phyloP scores from a whole-genome alignment of 2,797 vertebrate species.

The Siniperca undulata region DNA sequence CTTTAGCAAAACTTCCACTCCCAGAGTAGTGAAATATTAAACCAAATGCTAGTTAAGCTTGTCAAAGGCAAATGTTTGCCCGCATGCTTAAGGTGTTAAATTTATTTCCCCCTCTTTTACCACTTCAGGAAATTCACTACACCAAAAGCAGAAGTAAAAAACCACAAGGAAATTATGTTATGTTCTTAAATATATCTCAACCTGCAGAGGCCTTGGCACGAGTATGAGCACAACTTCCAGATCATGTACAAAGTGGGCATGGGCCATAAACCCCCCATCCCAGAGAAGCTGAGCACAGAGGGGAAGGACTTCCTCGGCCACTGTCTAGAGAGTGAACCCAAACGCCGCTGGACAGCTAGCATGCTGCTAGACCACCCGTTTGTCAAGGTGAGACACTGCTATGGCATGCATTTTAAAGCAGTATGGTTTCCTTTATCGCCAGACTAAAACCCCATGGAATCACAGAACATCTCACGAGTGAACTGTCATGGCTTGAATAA shows the following conservation, averaged over 20 bases:
- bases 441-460: neutral
- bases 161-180: constrained; percentile 13
- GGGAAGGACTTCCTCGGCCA: constrained; percentile 97
- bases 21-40: neutral
- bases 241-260: constrained; percentile 99
- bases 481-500: neutral
- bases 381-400: constrained; percentile 89
- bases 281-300: constrained; percentile 96
- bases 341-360: constrained; percentile 96
- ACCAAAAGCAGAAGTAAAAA: neutral
- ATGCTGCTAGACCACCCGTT: constrained; percentile 98
- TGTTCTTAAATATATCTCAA: constrained; percentile 1
- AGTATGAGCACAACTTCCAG: constrained; percentile 99
- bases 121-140: neutral
- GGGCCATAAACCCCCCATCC: constrained; percentile 98
- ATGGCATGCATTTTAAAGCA: neutral
- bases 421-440: neutral
- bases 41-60: neutral
- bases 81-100: neutral
- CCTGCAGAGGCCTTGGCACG: constrained; percentile 96
- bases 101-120: neutral
- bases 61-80: neutral
- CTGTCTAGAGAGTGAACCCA: constrained; percentile 98
- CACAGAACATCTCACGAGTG: neutral
- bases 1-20: neutral